These are phyloP conservation scores for Rotaria macrura DNA, from an alignment of 2,888 invertebrate species.

Conservation along the genomic window DNA sequence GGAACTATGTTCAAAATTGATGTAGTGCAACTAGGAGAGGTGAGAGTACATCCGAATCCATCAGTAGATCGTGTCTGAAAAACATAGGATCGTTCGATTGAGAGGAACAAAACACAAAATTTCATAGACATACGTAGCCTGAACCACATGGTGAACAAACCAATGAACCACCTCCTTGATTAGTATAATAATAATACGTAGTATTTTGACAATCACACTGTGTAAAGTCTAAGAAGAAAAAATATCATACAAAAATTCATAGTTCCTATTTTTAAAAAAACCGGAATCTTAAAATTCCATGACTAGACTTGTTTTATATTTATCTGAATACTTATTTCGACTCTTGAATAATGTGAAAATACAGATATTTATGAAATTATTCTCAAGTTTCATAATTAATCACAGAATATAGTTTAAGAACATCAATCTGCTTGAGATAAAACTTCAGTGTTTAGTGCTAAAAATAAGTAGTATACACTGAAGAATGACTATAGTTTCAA, in stretches of 20 bases:
- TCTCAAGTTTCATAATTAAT: too few species aligned
- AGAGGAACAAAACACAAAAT: background rate
- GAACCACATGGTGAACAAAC: background rate
- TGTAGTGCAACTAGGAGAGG: background rate
- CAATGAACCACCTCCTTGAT: slow-evolving; percentile 18
- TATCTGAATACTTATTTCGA: too few species aligned
- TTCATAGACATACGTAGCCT: background rate
- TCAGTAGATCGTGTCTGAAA: background rate
- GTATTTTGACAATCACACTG: background rate
- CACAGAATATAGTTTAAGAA: too few species aligned
- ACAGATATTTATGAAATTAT: too few species aligned
- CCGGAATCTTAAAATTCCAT: too few species aligned
- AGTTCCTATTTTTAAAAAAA: background rate
- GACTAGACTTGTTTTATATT: too few species aligned
- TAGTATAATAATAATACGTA: background rate
- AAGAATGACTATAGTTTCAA: too few species aligned
- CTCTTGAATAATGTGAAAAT: too few species aligned
- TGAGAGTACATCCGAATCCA: background rate
- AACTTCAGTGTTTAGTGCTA: too few species aligned
- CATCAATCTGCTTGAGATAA: too few species aligned
- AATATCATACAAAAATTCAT: background rate
- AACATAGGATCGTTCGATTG: background rate
- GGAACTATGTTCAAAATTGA: background rate
- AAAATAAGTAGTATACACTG: too few species aligned
- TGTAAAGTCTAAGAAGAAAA: background rate